phyloP scores from a whole-genome alignment of 1,140 invertebrate genomes.

The Dysdera silvatica region DNA sequence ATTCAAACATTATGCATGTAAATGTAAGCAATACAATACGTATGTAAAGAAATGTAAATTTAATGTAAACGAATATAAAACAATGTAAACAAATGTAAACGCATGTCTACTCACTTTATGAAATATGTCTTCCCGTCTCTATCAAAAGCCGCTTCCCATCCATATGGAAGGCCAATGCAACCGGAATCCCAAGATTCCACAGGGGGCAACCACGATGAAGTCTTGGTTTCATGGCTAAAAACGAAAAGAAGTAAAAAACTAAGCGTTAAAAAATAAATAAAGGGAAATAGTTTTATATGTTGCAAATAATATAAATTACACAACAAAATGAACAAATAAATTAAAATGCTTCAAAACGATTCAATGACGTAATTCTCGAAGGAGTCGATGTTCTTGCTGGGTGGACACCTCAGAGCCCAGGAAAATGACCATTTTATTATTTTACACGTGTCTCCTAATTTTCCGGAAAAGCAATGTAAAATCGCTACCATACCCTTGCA shows the following conservation, averaged over 20 bases:
- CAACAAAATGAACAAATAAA: neutral
- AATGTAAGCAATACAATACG: too few relatives aligned
- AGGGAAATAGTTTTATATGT: neutral
- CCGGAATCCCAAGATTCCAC: slow-evolving; percentile 62
- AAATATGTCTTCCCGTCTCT: slow-evolving; percentile 70
- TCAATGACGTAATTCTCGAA: too few relatives aligned
- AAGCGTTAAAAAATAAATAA: neutral
- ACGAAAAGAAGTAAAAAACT: slow-evolving; percentile 9
- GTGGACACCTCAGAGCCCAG: neutral
- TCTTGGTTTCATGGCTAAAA: slow-evolving; percentile 64
- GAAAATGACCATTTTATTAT: neutral
- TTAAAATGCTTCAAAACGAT: too few relatives aligned
- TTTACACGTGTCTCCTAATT: neutral
- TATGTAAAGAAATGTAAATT: too few relatives aligned
- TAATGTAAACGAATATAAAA: too few relatives aligned
- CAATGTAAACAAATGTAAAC: too few relatives aligned
- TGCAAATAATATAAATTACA: neutral
- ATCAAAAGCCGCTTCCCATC: slow-evolving; percentile 78
- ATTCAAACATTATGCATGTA: too few relatives aligned
- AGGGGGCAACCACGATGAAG: slow-evolving; percentile 75
- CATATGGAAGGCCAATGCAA: slow-evolving; percentile 60
- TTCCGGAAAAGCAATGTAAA: neutral
- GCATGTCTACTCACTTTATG: slow-evolving; percentile 77
- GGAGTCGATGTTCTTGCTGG: too few relatives aligned
- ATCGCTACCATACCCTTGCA: neutral